Conservation (phyloP, 2,113 vertebrate genomes). For the Ictidomys tridecemlineatus region DNA sequence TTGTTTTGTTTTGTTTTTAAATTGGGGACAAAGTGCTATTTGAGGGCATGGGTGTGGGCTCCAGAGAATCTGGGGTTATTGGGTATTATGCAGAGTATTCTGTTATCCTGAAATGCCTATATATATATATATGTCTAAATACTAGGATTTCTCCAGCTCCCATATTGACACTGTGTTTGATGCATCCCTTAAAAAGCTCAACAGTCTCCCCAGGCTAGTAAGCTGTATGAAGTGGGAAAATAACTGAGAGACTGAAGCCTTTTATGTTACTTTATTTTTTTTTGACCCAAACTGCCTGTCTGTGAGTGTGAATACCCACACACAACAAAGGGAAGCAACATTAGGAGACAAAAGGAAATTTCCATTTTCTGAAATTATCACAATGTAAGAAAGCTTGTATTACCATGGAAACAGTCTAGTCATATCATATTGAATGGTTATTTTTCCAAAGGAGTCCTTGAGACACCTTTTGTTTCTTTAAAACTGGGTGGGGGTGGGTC, state of each 20-base stretch:
- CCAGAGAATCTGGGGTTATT: background rate
- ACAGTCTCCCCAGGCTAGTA: slow-evolving; percentile 71
- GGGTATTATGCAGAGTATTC: background rate
- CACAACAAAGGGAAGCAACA: slow-evolving; percentile 74
- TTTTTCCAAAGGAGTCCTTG: slow-evolving; percentile 87
- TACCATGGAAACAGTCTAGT: slow-evolving; percentile 87
- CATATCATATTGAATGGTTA: slow-evolving; percentile 84
- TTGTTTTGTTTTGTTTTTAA: slow-evolving; percentile 3
- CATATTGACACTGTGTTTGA: slow-evolving; percentile 71
- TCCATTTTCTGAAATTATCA: slow-evolving; percentile 87
- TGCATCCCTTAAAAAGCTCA: slow-evolving; percentile 74
- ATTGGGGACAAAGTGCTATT: background rate
- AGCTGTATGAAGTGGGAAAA: slow-evolving; percentile 70
- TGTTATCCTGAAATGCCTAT: slow-evolving; percentile 63
- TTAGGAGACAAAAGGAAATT: slow-evolving; percentile 87
- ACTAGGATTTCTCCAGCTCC: slow-evolving; percentile 67
- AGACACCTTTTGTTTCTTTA: slow-evolving; percentile 87
- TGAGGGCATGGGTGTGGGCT: background rate
- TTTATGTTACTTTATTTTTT: slow-evolving; percentile 63
- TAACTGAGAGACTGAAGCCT: slow-evolving; percentile 73
- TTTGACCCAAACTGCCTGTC: slow-evolving; percentile 57
- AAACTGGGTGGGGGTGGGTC: slow-evolving; percentile 80
- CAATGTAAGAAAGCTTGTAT: slow-evolving; percentile 85
- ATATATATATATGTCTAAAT: slow-evolving; percentile 61
- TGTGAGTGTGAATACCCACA: slow-evolving; percentile 70